Percentiles rank a stretch among this genome's conserved stretches.
Evolutionary conservation across 2,113 vertebrate species (phyloP).

Genomic region (Rhea americana): DNA sequence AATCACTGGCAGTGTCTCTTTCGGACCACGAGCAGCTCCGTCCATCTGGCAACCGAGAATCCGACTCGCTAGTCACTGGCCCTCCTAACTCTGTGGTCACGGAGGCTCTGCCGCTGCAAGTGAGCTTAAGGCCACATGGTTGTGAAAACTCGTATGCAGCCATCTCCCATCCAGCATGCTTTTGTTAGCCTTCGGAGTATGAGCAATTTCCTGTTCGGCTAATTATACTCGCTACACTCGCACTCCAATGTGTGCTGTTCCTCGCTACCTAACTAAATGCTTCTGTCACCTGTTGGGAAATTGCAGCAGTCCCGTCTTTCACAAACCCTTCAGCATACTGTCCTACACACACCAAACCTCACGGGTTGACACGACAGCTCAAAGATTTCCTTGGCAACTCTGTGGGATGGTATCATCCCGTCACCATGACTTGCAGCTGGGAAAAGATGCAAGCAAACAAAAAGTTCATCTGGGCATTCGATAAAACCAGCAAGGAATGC

Average conservation of each 20-base stretch:
- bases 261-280: neutral
- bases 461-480: neutral
- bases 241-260: neutral
- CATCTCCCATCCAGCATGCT: neutral
- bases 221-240: neutral
- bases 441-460: neutral
- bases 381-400: neutral
- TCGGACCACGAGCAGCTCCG: neutral
- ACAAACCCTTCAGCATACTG: neutral
- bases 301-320: neutral
- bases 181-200: neutral
- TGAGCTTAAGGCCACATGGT: neutral
- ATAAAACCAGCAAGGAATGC: neutral
- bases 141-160: neutral
- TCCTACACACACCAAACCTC: neutral
- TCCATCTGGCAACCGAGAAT: neutral
- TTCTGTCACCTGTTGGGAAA: neutral
- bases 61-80: neutral
- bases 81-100: neutral
- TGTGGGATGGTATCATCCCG: neutral
- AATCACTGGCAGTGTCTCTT: neutral
- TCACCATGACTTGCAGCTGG: neutral
- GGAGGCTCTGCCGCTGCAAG: neutral
- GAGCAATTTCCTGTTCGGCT: neutral
- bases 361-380: neutral